phyloP scores from a whole-genome alignment of 2,888 invertebrate species.

The Leptinotarsa haldemani region DNA sequence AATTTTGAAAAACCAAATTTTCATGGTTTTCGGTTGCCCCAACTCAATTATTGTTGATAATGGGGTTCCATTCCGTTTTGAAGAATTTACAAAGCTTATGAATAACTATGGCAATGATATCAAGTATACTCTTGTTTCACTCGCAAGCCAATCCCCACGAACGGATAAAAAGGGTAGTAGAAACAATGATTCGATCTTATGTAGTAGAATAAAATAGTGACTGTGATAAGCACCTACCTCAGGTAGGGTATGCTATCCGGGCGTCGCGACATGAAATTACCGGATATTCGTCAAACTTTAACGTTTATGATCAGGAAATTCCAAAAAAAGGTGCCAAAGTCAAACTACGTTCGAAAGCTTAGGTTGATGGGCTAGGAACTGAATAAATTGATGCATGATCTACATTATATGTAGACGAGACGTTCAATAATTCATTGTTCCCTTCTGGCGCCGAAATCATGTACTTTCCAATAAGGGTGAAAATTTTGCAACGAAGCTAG shows the following conservation, averaged over 20 bases:
- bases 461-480: no score
- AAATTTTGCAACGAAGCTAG: no score
- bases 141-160: slow-evolving; percentile 39
- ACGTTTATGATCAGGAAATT: background rate
- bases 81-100: slow-evolving; percentile 13
- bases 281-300: background rate
- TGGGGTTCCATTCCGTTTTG: background rate
- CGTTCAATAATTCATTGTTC: no score
- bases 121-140: slow-evolving; percentile 28
- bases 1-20: slow-evolving; percentile 1
- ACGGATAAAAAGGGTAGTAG: slow-evolving; percentile 33
- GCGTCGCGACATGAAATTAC: background rate
- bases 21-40: background rate
- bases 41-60: slow-evolving; percentile 3
- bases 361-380: background rate
- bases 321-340: background rate
- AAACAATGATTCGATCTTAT: slow-evolving; percentile 25
- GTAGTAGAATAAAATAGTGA: background rate
- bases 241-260: background rate
- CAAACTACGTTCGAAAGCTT: background rate
- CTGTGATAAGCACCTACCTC: background rate
- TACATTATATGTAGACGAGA: no score
- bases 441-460: no score
- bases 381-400: background rate
- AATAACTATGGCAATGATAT: slow-evolving; percentile 26